phyloP scores from a whole-genome alignment of 2,797 vertebrate genomes.

The Xerus rutilus region DNA sequence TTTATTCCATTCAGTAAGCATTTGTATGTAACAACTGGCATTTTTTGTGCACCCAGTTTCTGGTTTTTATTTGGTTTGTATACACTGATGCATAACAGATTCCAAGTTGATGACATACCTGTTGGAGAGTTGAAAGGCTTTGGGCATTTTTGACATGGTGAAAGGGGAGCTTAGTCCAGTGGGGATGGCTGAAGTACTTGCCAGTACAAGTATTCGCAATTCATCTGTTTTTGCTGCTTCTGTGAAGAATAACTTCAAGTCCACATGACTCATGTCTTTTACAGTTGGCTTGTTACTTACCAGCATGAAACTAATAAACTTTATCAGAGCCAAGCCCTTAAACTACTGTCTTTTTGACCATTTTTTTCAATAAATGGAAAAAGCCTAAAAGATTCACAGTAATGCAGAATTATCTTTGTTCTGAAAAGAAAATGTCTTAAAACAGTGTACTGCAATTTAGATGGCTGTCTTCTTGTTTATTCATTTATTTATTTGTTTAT shows the following conservation, averaged over 20 bases:
- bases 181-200: neutral
- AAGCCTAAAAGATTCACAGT: neutral
- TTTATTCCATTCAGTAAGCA: neutral
- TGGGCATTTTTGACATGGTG: neutral
- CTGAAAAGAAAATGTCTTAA: neutral
- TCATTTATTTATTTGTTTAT: slow-evolving; percentile 18
- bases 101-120: neutral
- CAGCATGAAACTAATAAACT: neutral
- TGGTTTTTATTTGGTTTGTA: slow-evolving; percentile 33
- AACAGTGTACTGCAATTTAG: neutral
- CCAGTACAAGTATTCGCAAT: neutral
- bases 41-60: neutral
- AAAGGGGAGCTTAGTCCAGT: neutral
- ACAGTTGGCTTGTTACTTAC: neutral
- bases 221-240: slow-evolving; percentile 37
- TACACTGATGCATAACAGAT: neutral
- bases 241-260: slow-evolving; percentile 26
- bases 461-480: neutral
- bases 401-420: neutral
- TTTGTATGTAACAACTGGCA: neutral
- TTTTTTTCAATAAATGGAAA: slow-evolving; percentile 28
- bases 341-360: slow-evolving; percentile 19
- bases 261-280: neutral
- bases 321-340: neutral
- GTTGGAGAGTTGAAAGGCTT: neutral